Evolutionary conservation across 2,888 invertebrate species (phyloP).

Genomic region (Macrosiphum euphorbiae): DNA sequence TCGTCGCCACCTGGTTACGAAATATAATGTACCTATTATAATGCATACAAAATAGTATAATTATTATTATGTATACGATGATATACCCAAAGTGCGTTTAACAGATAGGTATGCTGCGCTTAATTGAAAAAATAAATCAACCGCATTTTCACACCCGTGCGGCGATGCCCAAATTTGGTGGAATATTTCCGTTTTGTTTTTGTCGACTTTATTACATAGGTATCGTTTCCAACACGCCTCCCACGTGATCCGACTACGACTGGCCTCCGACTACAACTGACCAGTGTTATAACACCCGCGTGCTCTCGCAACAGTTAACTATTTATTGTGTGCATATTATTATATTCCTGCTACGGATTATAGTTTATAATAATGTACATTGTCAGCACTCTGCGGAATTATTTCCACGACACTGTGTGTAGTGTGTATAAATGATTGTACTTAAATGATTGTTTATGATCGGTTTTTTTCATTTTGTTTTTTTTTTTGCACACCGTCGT

Average conservation of each 20-base stretch:
- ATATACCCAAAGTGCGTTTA: background rate
- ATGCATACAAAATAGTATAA: conserved; percentile 9
- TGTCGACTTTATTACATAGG: background rate
- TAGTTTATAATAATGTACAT: background rate
- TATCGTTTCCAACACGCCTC: background rate
- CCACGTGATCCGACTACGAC: background rate
- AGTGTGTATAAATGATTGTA: background rate
- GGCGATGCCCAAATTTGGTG: background rate
- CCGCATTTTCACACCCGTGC: background rate
- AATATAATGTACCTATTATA: background rate
- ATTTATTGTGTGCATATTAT: background rate
- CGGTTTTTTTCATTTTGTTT: background rate
- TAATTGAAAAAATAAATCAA: conserved; percentile 32
- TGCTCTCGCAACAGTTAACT: background rate
- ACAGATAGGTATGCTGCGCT: background rate
- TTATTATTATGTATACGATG: background rate
- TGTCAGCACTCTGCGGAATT: background rate
- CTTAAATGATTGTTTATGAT: background rate
- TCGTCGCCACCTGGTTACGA: background rate
- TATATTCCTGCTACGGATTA: background rate
- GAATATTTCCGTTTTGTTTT: background rate
- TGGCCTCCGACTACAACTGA: background rate
- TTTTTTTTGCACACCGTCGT: background rate
- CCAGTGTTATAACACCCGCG: background rate
- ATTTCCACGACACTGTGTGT: background rate